Evolutionary conservation across 2,113 vertebrate species (phyloP), one percentile per base, ranked within the genome.

Genomic region (Irena cyanogastra): DNA sequence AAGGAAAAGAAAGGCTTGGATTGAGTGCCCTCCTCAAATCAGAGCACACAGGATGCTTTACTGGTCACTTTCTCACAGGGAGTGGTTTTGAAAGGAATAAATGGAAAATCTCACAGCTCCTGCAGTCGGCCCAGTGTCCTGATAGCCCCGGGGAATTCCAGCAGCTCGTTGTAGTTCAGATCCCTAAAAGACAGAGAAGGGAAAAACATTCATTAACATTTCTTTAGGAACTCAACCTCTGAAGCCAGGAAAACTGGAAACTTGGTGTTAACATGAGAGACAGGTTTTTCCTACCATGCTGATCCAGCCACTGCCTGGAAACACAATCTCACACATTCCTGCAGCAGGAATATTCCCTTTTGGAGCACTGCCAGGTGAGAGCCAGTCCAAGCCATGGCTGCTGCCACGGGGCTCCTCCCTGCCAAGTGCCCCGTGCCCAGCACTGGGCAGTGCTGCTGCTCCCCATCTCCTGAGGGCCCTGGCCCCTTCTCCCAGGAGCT

Each of bases 131-230:
- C 98, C 90, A 99, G 98, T 3, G 98, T 99, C 96, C 98, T 98
- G 97, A 99, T 98, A 80, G 99, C 99, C 94, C 98, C 91, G 4
- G 99, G 99, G 94, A 99, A 99, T 97, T 99, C 99, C 96, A 97
- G 98, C 90, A 99, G 97, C 94, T 98, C 97, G 26, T 99, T 99
- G 98, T 99, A 99, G 97, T 99, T 99, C 95, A 99, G 97, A 97
- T 99, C 99, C 90, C 99, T 99, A 97, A 70, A 97, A 97, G 52
- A 83, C 52, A 96, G 39, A 93, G 91, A 92, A 87, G 57, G 80
- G 87, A 85, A 93, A 93, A 93, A 49, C 37, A 28, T 70, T 93
- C 71, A 93, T 96, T 95, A 95, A 31, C 3, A 6, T 49, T 41
- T 24, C 52, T 70, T n/a, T 8, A 84, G 84, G 75, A 94, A 41